Base-by-base conservation (phyloP, 2,888 invertebrate species). In the Polydesmus complanatus region DNA sequence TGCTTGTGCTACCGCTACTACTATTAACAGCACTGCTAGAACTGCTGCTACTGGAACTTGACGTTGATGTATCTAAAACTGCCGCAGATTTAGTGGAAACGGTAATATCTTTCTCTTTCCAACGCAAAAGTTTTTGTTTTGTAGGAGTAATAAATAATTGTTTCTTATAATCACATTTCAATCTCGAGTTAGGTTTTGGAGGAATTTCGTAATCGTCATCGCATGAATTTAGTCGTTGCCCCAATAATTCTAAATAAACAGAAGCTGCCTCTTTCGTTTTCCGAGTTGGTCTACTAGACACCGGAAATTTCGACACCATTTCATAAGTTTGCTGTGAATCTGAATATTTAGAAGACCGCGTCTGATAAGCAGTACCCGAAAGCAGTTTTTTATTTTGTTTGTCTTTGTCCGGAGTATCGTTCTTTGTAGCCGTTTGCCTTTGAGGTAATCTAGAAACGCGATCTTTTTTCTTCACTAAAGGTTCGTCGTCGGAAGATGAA, bases 221-320 rank as follows among this genome's bases (percentile, higher is more conserved):
- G 26, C 81, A 81, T 65, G 80, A 77, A 22, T 81, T 80, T 57
- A 85, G 74, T 70, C 84, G 84, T 66, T 83, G 81, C 2, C 83
- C 83, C 55, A 86, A 76, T 64, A 85, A 80, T 68, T 85, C 85
- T 82, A 86, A 83, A 66, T 84, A 85, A 60, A 84, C 79, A 5
- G 84, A 80, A 1, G 85, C 85, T 25, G 84, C 84, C 73, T 85
- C 84, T 72, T 86, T 86, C 0, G 85, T 85, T 72, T 84, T 85
- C 47, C 86, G 76, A 11, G 81, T 65, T 2, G 69, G 69, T n/a
- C 69, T 62, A 14, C 62, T 25, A 21, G 19, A 48, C 2, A 54
- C 50, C 1, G 48, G 37, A 8, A 14, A 37, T 37, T 37, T 37
- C 14, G 37, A 8, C 14, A 14, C 37, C 5, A 37, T 37, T 14